These are phyloP conservation scores for Setipinna tenuifilis DNA, from an alignment of 2,797 vertebrate species.

Conservation along the genomic window DNA sequence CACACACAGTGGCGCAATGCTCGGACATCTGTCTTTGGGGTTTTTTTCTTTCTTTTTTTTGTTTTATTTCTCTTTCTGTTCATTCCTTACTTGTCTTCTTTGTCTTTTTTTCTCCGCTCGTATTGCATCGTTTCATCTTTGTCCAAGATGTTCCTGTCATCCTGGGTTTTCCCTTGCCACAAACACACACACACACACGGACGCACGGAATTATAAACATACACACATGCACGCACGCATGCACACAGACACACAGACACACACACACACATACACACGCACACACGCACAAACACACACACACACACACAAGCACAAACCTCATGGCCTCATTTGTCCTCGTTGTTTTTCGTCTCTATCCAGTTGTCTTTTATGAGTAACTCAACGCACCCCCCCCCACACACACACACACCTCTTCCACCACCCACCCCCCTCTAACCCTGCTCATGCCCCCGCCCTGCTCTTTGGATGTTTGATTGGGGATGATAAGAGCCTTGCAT, in stretches of 20 bases:
- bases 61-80: background rate
- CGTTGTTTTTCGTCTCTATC: background rate
- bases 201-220: background rate
- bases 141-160: background rate
- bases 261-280: background rate
- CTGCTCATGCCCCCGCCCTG: background rate
- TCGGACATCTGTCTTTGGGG: background rate
- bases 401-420: background rate
- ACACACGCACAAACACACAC: background rate
- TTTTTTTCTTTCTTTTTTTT: background rate
- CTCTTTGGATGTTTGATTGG: conserved; percentile 79
- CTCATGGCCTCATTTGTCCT: conserved; percentile 19
- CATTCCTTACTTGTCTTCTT: background rate
- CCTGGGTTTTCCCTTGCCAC: background rate
- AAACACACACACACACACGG: background rate
- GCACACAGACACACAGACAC: background rate
- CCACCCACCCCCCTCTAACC: background rate
- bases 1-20: background rate
- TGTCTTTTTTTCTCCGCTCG: background rate
- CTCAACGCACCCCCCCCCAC: background rate
- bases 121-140: background rate
- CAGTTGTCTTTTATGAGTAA: conserved; percentile 12
- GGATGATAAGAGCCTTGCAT: conserved; percentile 71
- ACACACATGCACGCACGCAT: background rate
- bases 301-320: background rate